Conservation (phyloP, 64 coral and sea anemone genomes). For the Orbicella faveolata region DNA sequence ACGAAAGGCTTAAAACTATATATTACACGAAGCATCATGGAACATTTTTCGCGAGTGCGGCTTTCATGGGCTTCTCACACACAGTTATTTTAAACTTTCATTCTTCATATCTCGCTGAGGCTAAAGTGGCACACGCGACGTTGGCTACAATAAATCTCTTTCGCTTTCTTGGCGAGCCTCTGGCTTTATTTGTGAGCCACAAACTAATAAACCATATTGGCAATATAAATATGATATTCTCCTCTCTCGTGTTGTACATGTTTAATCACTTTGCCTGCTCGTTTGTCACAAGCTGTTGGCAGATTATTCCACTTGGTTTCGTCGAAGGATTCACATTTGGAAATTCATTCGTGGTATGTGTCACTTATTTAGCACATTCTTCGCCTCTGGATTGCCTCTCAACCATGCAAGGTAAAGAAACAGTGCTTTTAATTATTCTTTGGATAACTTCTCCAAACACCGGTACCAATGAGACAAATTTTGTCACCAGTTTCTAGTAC, state of each 20-base stretch:
- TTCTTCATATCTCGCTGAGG: constrained; percentile 40
- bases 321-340: constrained; percentile 75
- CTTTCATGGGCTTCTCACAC: constrained; percentile 73
- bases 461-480: neutral
- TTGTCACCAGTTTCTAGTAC: neutral
- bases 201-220: constrained; percentile 58
- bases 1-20: constrained; percentile 43
- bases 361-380: constrained; percentile 64
- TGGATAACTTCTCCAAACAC: neutral
- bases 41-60: constrained; percentile 15
- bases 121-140: constrained; percentile 23
- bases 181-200: constrained; percentile 76
- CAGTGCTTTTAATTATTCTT: neutral
- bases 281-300: constrained; percentile 74
- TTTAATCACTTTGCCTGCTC: constrained; percentile 75
- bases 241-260: constrained; percentile 29
- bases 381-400: constrained; percentile 66
- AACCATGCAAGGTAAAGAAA: constrained; percentile 76
- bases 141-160: constrained; percentile 62
- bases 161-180: constrained; percentile 63
- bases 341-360: constrained; percentile 71
- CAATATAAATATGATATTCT: constrained; percentile 71
- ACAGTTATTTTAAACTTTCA: constrained; percentile 58
- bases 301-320: constrained; percentile 76
- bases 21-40: constrained; percentile 70